phyloP scores from a whole-genome alignment of 2,888 invertebrate genomes.

The Pyralis farinalis region DNA sequence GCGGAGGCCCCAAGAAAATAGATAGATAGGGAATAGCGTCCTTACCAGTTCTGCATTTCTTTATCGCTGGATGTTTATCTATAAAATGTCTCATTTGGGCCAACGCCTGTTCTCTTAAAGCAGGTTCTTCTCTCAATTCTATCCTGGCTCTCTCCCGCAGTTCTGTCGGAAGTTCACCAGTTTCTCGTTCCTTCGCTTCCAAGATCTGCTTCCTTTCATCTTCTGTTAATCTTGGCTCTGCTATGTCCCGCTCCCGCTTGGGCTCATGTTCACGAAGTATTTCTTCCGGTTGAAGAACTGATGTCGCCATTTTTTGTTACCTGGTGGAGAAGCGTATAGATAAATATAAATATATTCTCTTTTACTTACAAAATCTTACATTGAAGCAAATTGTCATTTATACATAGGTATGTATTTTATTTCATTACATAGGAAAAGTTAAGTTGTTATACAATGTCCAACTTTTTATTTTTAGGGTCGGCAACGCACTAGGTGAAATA shows the following conservation, averaged over 20 bases:
- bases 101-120: constrained; percentile 86
- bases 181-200: constrained; percentile 62
- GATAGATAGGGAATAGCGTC: no score
- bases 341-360: no score
- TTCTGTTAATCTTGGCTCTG: constrained; percentile 49
- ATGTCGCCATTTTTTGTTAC: constrained; percentile 62
- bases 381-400: no score
- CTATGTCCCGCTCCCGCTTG: constrained; percentile 44
- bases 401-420: no score
- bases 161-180: constrained; percentile 74
- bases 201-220: constrained; percentile 53
- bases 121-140: constrained; percentile 91
- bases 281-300: constrained; percentile 67
- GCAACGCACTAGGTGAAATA: no score
- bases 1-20: no score
- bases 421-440: no score
- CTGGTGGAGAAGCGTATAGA: constrained; percentile 27
- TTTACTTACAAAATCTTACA: no score
- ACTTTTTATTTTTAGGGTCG: no score
- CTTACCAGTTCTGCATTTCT: constrained; percentile 88
- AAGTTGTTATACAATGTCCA: no score
- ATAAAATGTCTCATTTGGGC: constrained; percentile 92
- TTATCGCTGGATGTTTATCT: constrained; percentile 90
- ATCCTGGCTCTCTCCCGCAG: constrained; percentile 83
- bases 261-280: constrained; percentile 48